These are phyloP conservation scores for Recurvirostra avosetta DNA, from an alignment of 2,113 vertebrate species.

Conservation along the genomic window DNA sequence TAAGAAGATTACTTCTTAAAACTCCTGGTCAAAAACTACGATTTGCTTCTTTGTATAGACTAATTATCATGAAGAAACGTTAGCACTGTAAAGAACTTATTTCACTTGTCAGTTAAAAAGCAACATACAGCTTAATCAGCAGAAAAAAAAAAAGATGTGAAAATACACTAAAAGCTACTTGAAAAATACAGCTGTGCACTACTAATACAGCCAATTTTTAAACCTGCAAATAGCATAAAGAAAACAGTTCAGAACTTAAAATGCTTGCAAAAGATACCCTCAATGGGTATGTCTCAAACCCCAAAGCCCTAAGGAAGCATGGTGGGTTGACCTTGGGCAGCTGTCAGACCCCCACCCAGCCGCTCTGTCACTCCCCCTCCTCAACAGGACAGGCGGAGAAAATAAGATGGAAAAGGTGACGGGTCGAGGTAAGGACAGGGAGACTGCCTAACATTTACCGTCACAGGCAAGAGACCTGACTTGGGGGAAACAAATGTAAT, in stretches of 20 bases:
- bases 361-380: accelerated
- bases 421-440: not conserved
- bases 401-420: not conserved
- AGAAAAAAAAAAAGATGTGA: not conserved
- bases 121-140: not conserved
- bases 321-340: not conserved
- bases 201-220: not conserved
- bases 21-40: not conserved
- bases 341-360: not conserved
- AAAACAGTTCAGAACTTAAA: not conserved
- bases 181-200: not conserved
- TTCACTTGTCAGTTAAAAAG: not conserved
- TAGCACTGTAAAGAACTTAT: not conserved
- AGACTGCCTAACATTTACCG: not conserved
- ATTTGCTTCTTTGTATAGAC: not conserved
- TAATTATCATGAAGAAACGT: not conserved
- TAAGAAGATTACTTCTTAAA: not conserved
- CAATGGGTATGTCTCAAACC: not conserved
- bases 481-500: not conserved
- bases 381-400: accelerated
- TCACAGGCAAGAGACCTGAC: not conserved
- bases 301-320: not conserved
- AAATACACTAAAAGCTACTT: not conserved
- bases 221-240: not conserved
- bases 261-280: not conserved